Evolutionary conservation across 2,888 invertebrate species (phyloP).

Genomic region (Zygogramma bicolorata): DNA sequence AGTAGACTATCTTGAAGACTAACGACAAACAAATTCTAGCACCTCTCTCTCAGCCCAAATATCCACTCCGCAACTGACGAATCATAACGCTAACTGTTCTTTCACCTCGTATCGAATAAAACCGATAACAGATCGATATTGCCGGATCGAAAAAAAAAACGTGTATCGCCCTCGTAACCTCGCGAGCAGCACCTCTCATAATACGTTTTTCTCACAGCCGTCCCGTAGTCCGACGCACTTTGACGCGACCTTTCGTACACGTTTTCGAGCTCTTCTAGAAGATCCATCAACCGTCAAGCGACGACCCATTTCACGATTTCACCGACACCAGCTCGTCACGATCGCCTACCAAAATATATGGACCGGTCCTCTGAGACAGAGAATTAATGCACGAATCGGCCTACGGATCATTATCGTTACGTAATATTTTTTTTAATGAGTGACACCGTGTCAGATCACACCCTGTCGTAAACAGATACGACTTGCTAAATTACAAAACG

Average conservation of each 20-base stretch:
- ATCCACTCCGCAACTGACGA: too few species aligned
- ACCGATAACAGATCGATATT: slow-evolving; percentile 1
- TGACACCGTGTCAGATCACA: too few species aligned
- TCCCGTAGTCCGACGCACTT: neutral
- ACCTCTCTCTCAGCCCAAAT: too few species aligned
- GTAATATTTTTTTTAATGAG: too few species aligned
- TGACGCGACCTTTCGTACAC: slow-evolving; percentile 13
- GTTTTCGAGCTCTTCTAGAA: neutral
- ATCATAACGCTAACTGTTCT: slow-evolving; percentile 11
- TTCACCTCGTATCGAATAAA: slow-evolving; percentile 7
- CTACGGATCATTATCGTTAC: too few species aligned
- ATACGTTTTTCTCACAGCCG: slow-evolving; percentile 13
- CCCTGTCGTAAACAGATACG: too few species aligned
- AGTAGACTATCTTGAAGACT: too few species aligned
- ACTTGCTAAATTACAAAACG: too few species aligned
- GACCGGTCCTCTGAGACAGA: neutral
- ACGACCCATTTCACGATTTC: slow-evolving; percentile 9
- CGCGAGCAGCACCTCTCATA: neutral
- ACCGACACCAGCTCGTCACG: slow-evolving; percentile 6
- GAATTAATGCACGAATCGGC: neutral
- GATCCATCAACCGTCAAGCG: slow-evolving; percentile 1
- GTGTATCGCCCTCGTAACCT: slow-evolving; percentile 3
- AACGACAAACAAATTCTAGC: too few species aligned
- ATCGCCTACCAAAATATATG: neutral
- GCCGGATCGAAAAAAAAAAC: neutral